Conservation (phyloP, 2,888 invertebrate genomes). For the Torymus auratus region DNA sequence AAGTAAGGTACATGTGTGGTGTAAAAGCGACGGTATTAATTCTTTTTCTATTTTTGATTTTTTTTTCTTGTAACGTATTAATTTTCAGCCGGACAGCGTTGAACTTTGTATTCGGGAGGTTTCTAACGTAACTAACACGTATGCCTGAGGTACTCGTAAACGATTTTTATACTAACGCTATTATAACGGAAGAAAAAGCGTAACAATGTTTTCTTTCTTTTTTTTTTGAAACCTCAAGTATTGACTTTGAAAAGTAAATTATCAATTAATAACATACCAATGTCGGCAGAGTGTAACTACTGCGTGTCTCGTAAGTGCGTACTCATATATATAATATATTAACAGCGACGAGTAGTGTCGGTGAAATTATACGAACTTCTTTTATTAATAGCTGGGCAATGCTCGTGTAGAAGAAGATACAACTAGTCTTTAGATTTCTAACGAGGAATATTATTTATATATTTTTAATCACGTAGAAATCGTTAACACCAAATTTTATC, state of each 20-base stretch:
- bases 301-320: too few relatives aligned
- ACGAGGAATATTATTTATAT: constrained; percentile 43
- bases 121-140: too few relatives aligned
- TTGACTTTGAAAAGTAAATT: not conserved
- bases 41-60: constrained; percentile 1
- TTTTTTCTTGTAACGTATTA: not conserved
- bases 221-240: not conserved
- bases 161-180: too few relatives aligned
- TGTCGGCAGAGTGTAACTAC: not conserved
- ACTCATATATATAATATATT: too few relatives aligned
- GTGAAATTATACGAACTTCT: too few relatives aligned
- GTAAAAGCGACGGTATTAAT: not conserved
- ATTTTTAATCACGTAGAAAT: constrained; percentile 36
- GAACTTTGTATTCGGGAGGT: too few relatives aligned
- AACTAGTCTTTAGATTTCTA: constrained; percentile 52
- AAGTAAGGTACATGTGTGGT: not conserved
- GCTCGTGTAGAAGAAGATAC: constrained; percentile 8
- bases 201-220: too few relatives aligned
- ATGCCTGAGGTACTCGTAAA: too few relatives aligned
- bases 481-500: constrained; percentile 51
- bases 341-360: too few relatives aligned
- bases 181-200: too few relatives aligned
- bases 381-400: too few relatives aligned
- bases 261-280: constrained; percentile 1
- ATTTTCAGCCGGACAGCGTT: too few relatives aligned